Base-by-base conservation (phyloP, 2,888 invertebrate genomes). In the Eupithecia subfuscata region DNA sequence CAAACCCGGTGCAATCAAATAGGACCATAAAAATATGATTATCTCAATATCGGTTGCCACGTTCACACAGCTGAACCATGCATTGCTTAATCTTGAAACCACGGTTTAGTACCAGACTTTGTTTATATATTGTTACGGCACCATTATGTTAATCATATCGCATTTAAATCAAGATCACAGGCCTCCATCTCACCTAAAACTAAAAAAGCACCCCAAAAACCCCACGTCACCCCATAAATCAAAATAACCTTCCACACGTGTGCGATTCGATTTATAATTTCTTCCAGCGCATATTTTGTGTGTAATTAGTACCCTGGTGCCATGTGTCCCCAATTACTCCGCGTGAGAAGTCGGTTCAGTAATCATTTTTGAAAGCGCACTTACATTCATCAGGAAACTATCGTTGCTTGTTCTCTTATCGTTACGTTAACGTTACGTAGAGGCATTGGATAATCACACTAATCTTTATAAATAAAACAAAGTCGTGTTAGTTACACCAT, bases 291-390 rank as follows among this genome's bases (percentile, higher is more conserved):
- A 90, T 90, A 90, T 90, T 91, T 90, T 87, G 86, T 85, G 82
- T 79, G 86, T 91, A 90, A 91, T 91, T 90, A 89, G 86, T 84
- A 81, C 81, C 84, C 84, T 6, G 83, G 82, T 78, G 78, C 75
- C 90, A 91, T 90, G 82, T 91, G 91, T 85, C 86, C 86, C 86
- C 87, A 91, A 90, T 91, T 91, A 90, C 85, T 90, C 89, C 83
- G 82, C 88, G 90, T 91, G 91, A 88, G 89, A 90, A 87, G 82
- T 84, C 12, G 77, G 30, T 75, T 73, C 68, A 78, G 73, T 79
- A 78, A 82, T 78, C 69, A 75, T 75, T 78, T 80, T 79, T 70
- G 68, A 68, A 43, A 43, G 43, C 25, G 7, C 22, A 40, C 67
- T 67, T 34, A 64, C 25, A 37, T 60, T 12, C 60, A 6, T 45